Evolutionary conservation across 2,797 vertebrate species (phyloP).

Genomic region (Euthynnus affinis): DNA sequence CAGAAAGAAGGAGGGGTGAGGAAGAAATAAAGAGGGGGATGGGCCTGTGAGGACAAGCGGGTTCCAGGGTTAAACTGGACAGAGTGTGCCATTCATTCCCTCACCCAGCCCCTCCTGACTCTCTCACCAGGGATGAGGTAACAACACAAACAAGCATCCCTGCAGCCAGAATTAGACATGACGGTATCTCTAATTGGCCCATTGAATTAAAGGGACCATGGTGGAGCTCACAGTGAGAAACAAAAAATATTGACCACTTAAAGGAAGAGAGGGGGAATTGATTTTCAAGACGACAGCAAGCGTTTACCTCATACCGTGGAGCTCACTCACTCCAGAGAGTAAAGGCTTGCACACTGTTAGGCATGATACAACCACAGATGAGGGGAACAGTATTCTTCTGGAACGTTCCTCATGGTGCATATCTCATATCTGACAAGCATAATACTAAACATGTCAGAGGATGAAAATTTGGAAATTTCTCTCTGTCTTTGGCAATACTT

Average conservation of each 20-base stretch:
- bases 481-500: conserved; percentile 2
- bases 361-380: conserved; percentile 37
- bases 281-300: conserved; percentile 89
- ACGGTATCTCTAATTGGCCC: conserved; percentile 96
- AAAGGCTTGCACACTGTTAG: conserved; percentile 49
- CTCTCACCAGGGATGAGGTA: conserved; percentile 89
- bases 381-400: conserved; percentile 9
- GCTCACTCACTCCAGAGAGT: conserved; percentile 77
- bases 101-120: conserved; percentile 40
- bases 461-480: not conserved
- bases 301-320: conserved; percentile 88
- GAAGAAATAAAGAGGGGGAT: conserved; percentile 48
- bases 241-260: conserved; percentile 99
- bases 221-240: conserved; percentile 86
- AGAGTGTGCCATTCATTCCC: conserved; percentile 55
- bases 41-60: conserved; percentile 34
- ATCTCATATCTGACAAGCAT: conserved; percentile 28
- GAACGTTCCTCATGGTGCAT: conserved; percentile 18
- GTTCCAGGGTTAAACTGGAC: conserved; percentile 69
- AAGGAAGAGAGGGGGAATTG: conserved; percentile 91
- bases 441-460: conserved; percentile 2
- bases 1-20: conserved; percentile 64
- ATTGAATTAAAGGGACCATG: conserved; percentile 93
- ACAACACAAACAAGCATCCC: conserved; percentile 91
- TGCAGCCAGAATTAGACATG: conserved; percentile 91